Evolutionary conservation across 2,797 vertebrate species (phyloP), one percentile per base, ranked within the genome.

Genomic region (Botia almorhae): DNA sequence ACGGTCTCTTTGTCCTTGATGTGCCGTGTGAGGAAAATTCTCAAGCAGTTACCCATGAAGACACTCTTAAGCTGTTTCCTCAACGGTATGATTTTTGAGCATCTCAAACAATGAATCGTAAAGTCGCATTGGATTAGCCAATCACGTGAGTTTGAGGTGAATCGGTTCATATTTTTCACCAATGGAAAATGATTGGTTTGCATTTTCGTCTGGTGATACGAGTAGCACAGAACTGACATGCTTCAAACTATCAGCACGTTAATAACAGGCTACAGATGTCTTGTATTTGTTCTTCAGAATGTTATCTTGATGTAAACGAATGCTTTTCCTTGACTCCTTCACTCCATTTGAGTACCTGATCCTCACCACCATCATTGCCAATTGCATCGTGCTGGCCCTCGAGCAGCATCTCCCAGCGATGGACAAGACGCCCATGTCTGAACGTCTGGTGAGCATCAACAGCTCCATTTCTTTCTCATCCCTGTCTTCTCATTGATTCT

Each of bases 301-400:
- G 56, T 23, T 58, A 56, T 21, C 23, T 26, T 61, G 64, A 43
- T n/a, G 43, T 72, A 26, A 36, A 76, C 23, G 2, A 0, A 16
- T 74, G 39, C 82, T 82, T 68, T 85, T 93, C 91, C 92, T 94
- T 95, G 89, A 94, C 93, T 53, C 23, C 67, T 83, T 58, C 92
- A 99, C 98, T 97, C 98, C 97, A 64, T 99, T 99, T 83, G 98
- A 99, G 91, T 99, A 99, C 90, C 97, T 98, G 97, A 99, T 99
- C 92, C 92, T 99, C 88, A 96, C 97, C 85, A 99, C 98, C 81
- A 99, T 99, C 87, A 99, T 99, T 71, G 97, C 98, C 92, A 99
- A 99, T 92, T 99, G 98, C 87, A 99, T 99, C 60, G 98, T 99
- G 78, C 83, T 99, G 93, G 97, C 97, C 23, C 91, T 99, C 93